Conservation (phyloP, 2,797 vertebrate genomes). For the Tadarida brasiliensis region DNA sequence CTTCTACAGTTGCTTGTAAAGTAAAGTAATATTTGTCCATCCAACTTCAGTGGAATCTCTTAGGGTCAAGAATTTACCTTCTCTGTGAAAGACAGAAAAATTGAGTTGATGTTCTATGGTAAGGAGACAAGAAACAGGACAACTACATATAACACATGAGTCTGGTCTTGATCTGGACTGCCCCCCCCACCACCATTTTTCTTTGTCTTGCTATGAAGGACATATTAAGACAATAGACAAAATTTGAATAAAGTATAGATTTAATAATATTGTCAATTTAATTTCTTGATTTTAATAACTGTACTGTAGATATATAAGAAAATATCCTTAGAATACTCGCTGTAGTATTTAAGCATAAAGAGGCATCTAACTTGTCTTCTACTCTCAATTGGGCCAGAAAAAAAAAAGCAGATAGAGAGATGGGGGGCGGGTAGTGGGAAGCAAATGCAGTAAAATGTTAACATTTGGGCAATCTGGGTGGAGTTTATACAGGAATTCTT, state of each 20-base stretch:
- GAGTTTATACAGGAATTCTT: constrained; percentile 4
- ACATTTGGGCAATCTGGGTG: neutral
- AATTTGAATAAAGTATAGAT: neutral
- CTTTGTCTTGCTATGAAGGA: neutral
- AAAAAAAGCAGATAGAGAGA: neutral
- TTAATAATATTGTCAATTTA: neutral
- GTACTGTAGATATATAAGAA: neutral
- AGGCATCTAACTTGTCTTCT: neutral
- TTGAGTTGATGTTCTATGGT: neutral
- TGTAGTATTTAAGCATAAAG: neutral
- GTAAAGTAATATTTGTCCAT: constrained; percentile 46
- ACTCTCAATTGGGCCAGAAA: neutral
- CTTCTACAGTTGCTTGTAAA: constrained; percentile 41
- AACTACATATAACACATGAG: neutral
- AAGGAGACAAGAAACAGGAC: neutral
- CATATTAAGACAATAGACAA: neutral
- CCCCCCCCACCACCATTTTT: neutral
- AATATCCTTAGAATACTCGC: neutral
- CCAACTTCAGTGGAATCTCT: neutral
- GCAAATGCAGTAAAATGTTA: constrained; percentile 1
- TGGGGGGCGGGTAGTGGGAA: neutral
- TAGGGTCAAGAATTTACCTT: constrained; percentile 49
- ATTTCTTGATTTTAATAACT: constrained; percentile 25
- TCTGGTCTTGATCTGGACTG: neutral
- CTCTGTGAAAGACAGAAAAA: neutral